phyloP scores from a whole-genome alignment of 2,888 invertebrate species.

The Ctenicera cuprea region DNA sequence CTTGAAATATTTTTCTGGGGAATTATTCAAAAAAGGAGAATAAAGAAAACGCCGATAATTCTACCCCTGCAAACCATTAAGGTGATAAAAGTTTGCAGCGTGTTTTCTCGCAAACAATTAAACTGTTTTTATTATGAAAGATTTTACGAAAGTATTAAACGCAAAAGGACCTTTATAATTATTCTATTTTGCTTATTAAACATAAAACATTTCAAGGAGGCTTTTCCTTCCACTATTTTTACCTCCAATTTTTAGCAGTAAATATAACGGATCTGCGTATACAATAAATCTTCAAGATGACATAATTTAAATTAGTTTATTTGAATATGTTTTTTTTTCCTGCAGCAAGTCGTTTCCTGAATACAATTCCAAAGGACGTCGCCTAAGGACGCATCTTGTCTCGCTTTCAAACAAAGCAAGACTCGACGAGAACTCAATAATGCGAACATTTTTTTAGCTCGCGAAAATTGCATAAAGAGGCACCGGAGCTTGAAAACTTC shows the following conservation, averaged over 20 bases:
- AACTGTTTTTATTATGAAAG: background rate
- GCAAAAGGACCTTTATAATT: background rate
- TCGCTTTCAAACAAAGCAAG: conserved; percentile 9
- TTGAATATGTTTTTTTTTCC: conserved; percentile 4
- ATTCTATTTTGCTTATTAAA: no score
- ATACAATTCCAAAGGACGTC: background rate
- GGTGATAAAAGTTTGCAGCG: background rate
- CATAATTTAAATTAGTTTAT: conserved; percentile 20
- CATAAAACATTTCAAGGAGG: no score
- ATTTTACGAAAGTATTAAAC: background rate
- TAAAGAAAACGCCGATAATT: background rate
- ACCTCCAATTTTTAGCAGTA: no score
- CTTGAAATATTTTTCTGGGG: background rate
- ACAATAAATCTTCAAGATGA: conserved; percentile 3
- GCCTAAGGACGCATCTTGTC: background rate
- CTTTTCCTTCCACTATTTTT: no score
- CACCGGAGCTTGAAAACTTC: conserved; percentile 44
- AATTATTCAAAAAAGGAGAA: background rate
- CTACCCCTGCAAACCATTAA: background rate
- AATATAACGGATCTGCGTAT: background rate
- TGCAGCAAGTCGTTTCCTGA: background rate
- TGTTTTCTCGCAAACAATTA: background rate
- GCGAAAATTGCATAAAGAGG: conserved; percentile 47
- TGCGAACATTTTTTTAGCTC: conserved; percentile 26
- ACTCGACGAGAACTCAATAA: conserved; percentile 1